These are phyloP conservation scores for Drosophila teissieri DNA, from an alignment of 1,140 invertebrate species.

Conservation along the genomic window DNA sequence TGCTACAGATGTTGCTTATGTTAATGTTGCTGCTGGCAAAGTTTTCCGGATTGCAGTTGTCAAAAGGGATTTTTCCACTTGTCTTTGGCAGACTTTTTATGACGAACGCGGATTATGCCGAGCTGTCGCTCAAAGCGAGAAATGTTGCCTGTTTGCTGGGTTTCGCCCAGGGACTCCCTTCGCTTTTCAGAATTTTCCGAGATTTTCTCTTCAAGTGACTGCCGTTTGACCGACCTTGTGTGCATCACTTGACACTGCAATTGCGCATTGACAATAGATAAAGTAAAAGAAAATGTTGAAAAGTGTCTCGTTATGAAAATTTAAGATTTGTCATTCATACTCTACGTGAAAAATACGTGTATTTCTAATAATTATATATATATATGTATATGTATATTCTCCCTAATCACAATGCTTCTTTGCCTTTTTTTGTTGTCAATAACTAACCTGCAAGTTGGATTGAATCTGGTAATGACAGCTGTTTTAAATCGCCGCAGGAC, in stretches of 20 bases:
- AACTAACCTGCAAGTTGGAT: not conserved
- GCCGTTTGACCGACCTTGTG: constrained; percentile 16
- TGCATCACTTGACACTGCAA: constrained; percentile 22
- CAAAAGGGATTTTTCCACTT: constrained; percentile 72
- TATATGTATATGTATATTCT: not conserved
- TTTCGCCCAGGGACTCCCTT: not conserved
- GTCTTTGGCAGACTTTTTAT: constrained; percentile 54
- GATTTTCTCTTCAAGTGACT: constrained; percentile 26
- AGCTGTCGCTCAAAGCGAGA: constrained; percentile 32
- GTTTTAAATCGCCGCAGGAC: constrained; percentile 12
- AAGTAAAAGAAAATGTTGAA: not conserved
- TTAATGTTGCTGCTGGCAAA: constrained; percentile 2
- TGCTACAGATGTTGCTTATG: not conserved
- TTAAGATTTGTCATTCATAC: too few relatives aligned
- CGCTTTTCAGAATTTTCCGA: constrained; percentile 14
- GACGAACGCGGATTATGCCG: constrained; percentile 40
- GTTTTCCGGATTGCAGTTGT: constrained; percentile 48
- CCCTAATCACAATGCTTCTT: not conserved
- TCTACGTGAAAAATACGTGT: not conserved
- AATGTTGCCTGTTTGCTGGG: constrained; percentile 7
- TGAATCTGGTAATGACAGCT: not conserved
- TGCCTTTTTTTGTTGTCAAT: not conserved
- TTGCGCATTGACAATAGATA: constrained; percentile 1
- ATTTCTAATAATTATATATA: not conserved
- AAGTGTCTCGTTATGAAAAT: too few relatives aligned